A percentile compares a stretch with the other conserved stretches of the same genome.
These are phyloP conservation scores for Crax fasciolata DNA, from an alignment of 2,797 vertebrate genomes.

Conservation along the genomic window DNA sequence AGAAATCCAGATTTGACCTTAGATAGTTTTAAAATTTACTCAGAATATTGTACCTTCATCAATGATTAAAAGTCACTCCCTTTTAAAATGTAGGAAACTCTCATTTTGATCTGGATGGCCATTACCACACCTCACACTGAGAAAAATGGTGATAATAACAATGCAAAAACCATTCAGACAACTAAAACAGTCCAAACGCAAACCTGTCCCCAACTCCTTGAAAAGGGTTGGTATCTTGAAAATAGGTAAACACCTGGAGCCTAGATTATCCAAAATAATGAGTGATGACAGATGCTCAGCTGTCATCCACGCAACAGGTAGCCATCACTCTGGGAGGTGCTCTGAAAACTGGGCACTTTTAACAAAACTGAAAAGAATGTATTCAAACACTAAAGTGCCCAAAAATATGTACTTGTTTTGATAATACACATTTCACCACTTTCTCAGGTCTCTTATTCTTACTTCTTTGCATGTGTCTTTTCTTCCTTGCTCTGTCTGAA, in stretches of 20 bases:
- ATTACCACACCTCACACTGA: neutral
- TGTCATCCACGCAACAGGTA: neutral
- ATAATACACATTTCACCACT: neutral
- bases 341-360: neutral
- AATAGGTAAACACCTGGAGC: neutral
- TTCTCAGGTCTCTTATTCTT: neutral
- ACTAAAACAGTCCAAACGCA: neutral
- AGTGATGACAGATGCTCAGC: neutral
- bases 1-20: neutral
- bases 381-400: neutral
- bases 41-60: neutral
- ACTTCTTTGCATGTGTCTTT: neutral
- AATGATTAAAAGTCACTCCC: neutral
- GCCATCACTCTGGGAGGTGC: neutral
- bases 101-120: neutral
- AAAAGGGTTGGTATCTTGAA: neutral
- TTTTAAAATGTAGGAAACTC: neutral
- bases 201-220: accelerated
- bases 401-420: neutral
- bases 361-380: neutral
- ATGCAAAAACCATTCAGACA: neutral
- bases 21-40: neutral
- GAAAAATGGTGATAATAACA: neutral
- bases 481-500: neutral
- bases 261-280: neutral